Evolutionary conservation across 2,113 vertebrate species (phyloP), one percentile per base, ranked within the genome.

Genomic region (Gymnocephalus cernua): DNA sequence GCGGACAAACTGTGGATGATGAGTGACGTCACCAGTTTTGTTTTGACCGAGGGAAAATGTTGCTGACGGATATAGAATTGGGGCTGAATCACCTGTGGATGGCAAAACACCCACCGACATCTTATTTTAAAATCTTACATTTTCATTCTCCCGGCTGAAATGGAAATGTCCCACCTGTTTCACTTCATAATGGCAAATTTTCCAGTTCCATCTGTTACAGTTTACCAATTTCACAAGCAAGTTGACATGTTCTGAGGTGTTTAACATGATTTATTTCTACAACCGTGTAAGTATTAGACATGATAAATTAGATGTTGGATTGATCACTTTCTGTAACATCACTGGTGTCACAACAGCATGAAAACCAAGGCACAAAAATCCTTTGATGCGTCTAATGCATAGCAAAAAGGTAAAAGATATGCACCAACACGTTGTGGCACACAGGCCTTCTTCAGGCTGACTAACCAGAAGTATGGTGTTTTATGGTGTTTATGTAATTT

Each of bases 1-100:
- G 84, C 59, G 1, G 65, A 16, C 75, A 73, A 14, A 59, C 68
- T 21, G 57, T 59, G 66, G 56, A 59, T 29, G 56, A 44, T 18
- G 59, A 32, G 7, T 82, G 85, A 81, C 47, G 48, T 86, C 72
- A 80, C 12, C 35, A 1, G 16, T 57, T 90, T 87, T 85, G 82
- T 68, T 88, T 86, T 80, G 82, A 84, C 47, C 68, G 66, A 77
- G 6, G 45, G 32, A 3, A 63, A 79, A 48, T 23, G 18, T 80
- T 0, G 9, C 18, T 50, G 2, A 53, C 13, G 67, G 47, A 51
- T 16, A 15, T 5, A 23, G 0, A 66, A 29, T 16, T 15, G 2
- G 51, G 51, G 21, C 21, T 19, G 6, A 74, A 44, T 71, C 70
- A 47, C 32, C 23, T 35, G 61, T 48, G 50, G 35, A 54, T 9